phyloP scores from a whole-genome alignment of 35 echinoderm and acorn worm genomes.

The Acanthaster planci region DNA sequence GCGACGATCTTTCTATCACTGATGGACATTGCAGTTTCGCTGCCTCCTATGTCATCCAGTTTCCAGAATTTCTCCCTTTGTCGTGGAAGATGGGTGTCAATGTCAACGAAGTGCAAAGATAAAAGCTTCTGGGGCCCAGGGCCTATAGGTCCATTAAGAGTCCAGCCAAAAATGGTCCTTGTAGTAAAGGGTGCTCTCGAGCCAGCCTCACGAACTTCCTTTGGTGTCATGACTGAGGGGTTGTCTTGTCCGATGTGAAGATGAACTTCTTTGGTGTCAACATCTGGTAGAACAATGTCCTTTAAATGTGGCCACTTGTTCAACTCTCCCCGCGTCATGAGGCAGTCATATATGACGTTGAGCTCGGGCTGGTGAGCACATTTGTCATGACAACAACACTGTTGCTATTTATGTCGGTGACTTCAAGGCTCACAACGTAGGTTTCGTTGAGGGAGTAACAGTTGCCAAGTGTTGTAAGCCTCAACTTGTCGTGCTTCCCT shows the following conservation, averaged over 20 bases:
- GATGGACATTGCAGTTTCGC: conserved; percentile 13
- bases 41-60: background rate
- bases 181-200: conserved; percentile 47
- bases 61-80: conserved; percentile 51
- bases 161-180: conserved; percentile 47
- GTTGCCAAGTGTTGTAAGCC: conserved; percentile 35
- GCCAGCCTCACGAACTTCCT: conserved; percentile 41
- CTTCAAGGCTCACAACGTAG: conserved; percentile 8
- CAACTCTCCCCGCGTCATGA: background rate
- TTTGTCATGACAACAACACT: too few relatives aligned
- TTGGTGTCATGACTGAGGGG: conserved; percentile 31
- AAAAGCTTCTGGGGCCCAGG: background rate
- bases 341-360: background rate
- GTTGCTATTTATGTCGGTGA: background rate
- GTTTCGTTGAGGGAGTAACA: background rate
- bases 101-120: conserved; percentile 29
- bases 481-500: conserved; percentile 28
- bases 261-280: background rate
- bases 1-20: conserved; percentile 40
- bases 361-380: background rate
- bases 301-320: conserved; percentile 33
- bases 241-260: conserved; percentile 55
- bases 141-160: conserved; percentile 55
- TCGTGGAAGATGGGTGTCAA: background rate
- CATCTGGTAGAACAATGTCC: background rate